Conservation (phyloP, 2,797 vertebrate species). For the Benthosema pterotum region DNA sequence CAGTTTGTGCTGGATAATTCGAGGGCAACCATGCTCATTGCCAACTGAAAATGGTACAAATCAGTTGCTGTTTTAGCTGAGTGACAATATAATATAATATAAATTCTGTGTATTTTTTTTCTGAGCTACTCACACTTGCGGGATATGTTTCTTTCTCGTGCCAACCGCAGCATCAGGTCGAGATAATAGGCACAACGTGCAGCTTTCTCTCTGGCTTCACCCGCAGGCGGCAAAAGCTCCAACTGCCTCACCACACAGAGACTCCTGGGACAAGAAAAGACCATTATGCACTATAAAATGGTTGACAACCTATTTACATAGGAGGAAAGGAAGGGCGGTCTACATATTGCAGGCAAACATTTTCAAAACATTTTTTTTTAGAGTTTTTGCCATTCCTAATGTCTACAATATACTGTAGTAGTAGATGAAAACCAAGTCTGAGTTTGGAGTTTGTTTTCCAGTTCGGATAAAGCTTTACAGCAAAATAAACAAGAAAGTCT, state of each 20-base stretch:
- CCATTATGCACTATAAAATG: not conserved
- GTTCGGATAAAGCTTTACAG: too few relatives aligned
- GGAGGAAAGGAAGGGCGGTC: too few relatives aligned
- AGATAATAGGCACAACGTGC: conserved; percentile 88
- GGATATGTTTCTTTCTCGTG: conserved; percentile 72
- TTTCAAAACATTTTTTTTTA: too few relatives aligned
- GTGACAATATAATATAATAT: too few relatives aligned
- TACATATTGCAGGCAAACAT: too few relatives aligned
- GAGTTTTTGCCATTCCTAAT: too few relatives aligned
- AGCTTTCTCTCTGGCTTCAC: conserved; percentile 75
- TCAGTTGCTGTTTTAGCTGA: not conserved
- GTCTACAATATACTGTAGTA: too few relatives aligned
- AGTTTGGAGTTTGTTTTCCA: too few relatives aligned
- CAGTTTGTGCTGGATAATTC: conserved; percentile 83
- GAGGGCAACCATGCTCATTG: conserved; percentile 84
- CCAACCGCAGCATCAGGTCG: conserved; percentile 84
- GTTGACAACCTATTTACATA: too few relatives aligned
- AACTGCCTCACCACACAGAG: conserved; percentile 82
- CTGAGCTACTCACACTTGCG: conserved; percentile 84
- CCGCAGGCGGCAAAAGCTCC: conserved; percentile 74
- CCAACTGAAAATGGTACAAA: conserved; percentile 72
- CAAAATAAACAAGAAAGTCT: too few relatives aligned
- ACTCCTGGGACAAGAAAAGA: conserved; percentile 54
- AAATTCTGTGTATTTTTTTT: not conserved
- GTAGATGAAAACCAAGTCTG: too few relatives aligned